Base-by-base conservation (phyloP, 2,797 vertebrate species). In the Nyctalus aviator region DNA sequence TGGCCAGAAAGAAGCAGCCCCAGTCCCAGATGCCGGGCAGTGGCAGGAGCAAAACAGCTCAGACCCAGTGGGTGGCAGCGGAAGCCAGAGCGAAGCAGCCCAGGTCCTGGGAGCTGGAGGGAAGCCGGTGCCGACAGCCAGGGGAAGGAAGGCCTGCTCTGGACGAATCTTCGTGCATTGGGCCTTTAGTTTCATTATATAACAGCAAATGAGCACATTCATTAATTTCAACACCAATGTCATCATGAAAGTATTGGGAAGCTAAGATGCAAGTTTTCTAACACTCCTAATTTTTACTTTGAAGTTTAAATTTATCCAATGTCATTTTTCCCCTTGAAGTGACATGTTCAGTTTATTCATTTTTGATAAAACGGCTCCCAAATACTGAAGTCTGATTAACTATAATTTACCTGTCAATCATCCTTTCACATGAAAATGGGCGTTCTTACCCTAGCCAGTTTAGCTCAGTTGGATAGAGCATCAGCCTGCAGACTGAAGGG, bases 381-480 rank as follows among this genome's bases (percentile, higher is more conserved):
- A 91, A 91, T 88, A 95, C 57, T 37, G 35, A 93, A 88, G 66
- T 71, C 57, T 94, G n/a, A 91, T 89, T 85, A 94, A 84, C 66
- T 57, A 76, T 48, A 92, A 62, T 48, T 73, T 86, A 5, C 37
- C 85, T 90, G 44, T 81, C 37, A 88, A 82, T 88, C 73, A 86
- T n/a, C 37, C 53, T 83, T 95, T 89, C 46, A 46, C 27, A 88
- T 35, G 82, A 78, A 92, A 94, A 81, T 59, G 53, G 20, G 20
- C 21, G 21, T 23, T 55, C 53, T 17, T 55, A 7, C 53, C 53
- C 53, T 55, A 55, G 53, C 20, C 3, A 3, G 53, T 55, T 55
- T 23, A 55, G 53, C 53, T 55, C 53, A 55, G 53, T 53, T 55
- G 53, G 53, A 55, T 55, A 23, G 21, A 55, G 53, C 20, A 1